Conservation (phyloP, 2,888 invertebrate genomes). For the Seira musarum region DNA sequence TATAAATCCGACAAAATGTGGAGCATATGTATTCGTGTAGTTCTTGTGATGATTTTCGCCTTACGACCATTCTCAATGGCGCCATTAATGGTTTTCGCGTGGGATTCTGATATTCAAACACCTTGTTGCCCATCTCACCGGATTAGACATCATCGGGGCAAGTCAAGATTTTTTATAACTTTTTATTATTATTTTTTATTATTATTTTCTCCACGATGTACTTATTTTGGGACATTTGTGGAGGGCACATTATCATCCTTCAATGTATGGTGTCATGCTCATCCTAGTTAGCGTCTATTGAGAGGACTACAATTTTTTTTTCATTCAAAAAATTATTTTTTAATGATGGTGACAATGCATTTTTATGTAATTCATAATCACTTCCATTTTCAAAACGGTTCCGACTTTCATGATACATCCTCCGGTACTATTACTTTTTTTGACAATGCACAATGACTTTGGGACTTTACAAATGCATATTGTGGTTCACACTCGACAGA, state of each 20-base stretch:
- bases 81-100: conserved; percentile 69
- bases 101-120: conserved; percentile 69
- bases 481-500: background rate
- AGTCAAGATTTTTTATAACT: background rate
- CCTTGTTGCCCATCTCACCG: conserved; percentile 69
- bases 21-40: conserved; percentile 69
- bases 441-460: background rate
- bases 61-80: conserved; percentile 70
- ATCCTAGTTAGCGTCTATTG: background rate
- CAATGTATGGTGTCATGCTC: background rate
- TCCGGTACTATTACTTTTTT: background rate
- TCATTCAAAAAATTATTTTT: background rate
- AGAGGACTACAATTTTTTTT: background rate
- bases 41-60: conserved; percentile 69
- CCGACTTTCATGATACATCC: background rate
- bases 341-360: conserved; percentile 30
- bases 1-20: conserved; percentile 65
- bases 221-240: background rate
- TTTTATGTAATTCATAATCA: conserved; percentile 14
- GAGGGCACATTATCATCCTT: background rate
- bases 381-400: background rate
- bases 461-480: conserved; percentile 5
- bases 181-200: background rate
- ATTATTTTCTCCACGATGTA: background rate
- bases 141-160: conserved; percentile 70